Evolutionary conservation across 1,140 invertebrate species (phyloP), one percentile per base, ranked within the genome.

Genomic region (Philaenus spumarius): DNA sequence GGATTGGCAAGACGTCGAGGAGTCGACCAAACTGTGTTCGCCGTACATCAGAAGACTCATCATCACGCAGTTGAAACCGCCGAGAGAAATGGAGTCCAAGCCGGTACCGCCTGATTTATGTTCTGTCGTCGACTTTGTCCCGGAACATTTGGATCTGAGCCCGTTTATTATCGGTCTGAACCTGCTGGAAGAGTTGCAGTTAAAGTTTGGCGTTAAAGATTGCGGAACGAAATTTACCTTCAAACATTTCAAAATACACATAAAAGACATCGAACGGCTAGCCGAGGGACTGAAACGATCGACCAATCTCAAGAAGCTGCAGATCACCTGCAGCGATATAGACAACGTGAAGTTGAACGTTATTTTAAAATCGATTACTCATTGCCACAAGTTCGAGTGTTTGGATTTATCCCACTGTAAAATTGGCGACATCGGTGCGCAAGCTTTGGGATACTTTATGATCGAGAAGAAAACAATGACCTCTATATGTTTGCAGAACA

Each of bases 361-460:
- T 12, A 59, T 73, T 12, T 57, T 67, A 9, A 65, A 59, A 60
- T 61, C 60, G n/a, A 53, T 73, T n/a, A 64, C 71, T 5, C 63
- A 67, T 45, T 67, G 69, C 22, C 52, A 55, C 40, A 65, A 62
- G 3, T 35, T 73, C 11, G 57, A 60, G 45, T 67, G 67, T 55
- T 51, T 73, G 15, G 71, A 72, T 55, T 60, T 73, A 40, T 70
- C 70, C 15, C 60, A 72, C 55, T 72, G 71, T 55, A 37, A 62
- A 40, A 70, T 73, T 15, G 65, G 58, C 11, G 67, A 73, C 50
- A 42, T 67, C n/a, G 71, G 71, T 7, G 69, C 70, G n/a, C 40
- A 43, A 19, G 71, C 69, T 55, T 62, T 73, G n/a, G 68, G 67
- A 6, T 67, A 70, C 61, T 22, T 66, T 23, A 42, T 67, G 42